These are phyloP conservation scores for Eledone cirrhosa DNA, from an alignment of 2,888 invertebrate genomes.

Conservation along the genomic window DNA sequence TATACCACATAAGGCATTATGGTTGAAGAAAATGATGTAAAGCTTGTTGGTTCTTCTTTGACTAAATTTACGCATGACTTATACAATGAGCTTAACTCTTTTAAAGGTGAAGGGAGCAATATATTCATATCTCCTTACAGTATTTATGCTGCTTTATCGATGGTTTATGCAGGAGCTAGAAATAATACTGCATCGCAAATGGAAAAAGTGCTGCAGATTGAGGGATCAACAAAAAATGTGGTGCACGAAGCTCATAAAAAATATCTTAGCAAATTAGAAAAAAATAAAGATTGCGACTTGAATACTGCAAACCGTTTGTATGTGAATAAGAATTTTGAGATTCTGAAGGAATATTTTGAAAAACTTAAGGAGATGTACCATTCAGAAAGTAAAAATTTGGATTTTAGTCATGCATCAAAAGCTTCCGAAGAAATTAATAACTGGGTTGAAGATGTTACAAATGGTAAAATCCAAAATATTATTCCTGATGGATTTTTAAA, in stretches of 20 bases:
- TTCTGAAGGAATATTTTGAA: slow-evolving; percentile 44
- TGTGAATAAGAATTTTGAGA: slow-evolving; percentile 40
- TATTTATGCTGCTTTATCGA: slow-evolving; percentile 64
- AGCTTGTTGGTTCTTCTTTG: neutral
- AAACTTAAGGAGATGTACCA: neutral
- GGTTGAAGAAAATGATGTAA: no score
- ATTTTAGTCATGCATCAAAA: slow-evolving; percentile 49
- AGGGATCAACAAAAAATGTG: slow-evolving; percentile 31
- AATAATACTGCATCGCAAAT: slow-evolving; percentile 62
- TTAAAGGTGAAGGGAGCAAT: slow-evolving; percentile 35
- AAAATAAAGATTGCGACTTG: slow-evolving; percentile 41
- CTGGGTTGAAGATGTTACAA: slow-evolving; percentile 85
- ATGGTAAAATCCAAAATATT: slow-evolving; percentile 82
- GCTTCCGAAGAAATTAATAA: slow-evolving; percentile 74
- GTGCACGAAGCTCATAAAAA: slow-evolving; percentile 37
- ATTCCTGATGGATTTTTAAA: slow-evolving; percentile 70
- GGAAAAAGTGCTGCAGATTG: slow-evolving; percentile 41
- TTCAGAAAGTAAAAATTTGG: slow-evolving; percentile 52
- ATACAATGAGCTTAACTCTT: neutral
- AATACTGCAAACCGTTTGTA: slow-evolving; percentile 56
- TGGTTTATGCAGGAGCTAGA: slow-evolving; percentile 65
- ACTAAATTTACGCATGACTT: neutral
- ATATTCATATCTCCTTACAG: slow-evolving; percentile 66
- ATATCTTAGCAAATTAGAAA: slow-evolving; percentile 38
- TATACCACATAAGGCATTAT: no score